Evolutionary conservation across 2,797 vertebrate genomes (phyloP), one percentile per base, ranked within the genome.

Genomic region (Gymnothorax reevesii): DNA sequence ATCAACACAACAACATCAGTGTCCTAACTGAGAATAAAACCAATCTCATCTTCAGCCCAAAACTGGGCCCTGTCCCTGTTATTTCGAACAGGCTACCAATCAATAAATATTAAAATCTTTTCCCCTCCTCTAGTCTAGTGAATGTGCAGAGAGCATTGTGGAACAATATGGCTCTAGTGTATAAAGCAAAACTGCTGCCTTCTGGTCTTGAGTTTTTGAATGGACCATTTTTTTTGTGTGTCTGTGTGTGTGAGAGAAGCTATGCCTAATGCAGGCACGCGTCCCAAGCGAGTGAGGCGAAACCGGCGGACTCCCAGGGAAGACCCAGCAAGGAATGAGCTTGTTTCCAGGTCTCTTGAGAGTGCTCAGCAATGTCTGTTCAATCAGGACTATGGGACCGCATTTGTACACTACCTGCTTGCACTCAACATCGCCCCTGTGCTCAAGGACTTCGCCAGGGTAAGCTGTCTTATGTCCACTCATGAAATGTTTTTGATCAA

Each of bases 351-450:
- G 64, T 99, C 98, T 54, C 84, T 99, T 54, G 97, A 97, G 92
- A 99, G 98, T 88, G 98, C 98, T 0, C 97, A 98, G 90, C 96
- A 98, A 89, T 99, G 98, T 86, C 90, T 99, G 82, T 94, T 97
- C 83, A 94, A 94, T 86, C 97, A 97, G 71, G 98, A 99, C 88
- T 98, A 98, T 89, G 99, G 99, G 86, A 99, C 98, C 2, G 98
- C 98, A 0, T 99, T 98, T 86, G 98, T 98, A 12, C 98, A 99
- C 91, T 99, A 98, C 92, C 97, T 99, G 0, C 95, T 99, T 0
- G 97, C 97, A 83, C 96, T 99, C 86, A 98, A 97, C 93, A 95
- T 99, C 60, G 98, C 97, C 15, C 98, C 98, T 0, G 94, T 97
- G 89, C 94, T 99, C 88, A 99, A 97, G 93, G 93, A 95, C 33